A percentile compares a stretch with the other conserved stretches of the same genome.
Conservation (phyloP, 2,888 invertebrate genomes). For the Stenolophus ochropezus region DNA sequence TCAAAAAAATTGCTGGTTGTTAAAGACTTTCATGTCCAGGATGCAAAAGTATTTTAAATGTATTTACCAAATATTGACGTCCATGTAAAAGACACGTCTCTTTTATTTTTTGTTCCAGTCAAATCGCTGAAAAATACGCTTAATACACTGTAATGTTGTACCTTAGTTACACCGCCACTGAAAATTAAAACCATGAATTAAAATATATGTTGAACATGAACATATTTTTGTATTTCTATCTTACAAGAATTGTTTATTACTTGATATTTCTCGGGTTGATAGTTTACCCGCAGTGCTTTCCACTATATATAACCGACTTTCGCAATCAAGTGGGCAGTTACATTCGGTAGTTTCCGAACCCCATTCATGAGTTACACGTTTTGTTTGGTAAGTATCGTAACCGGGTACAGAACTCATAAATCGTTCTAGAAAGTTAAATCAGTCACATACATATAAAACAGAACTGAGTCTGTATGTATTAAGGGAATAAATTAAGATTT, state of each 20-base stretch:
- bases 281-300: slow-evolving; percentile 12
- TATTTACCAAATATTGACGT: slow-evolving; percentile 81
- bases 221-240: no score
- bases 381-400: slow-evolving; percentile 63
- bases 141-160: slow-evolving; percentile 76
- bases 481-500: no score
- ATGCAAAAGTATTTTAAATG: background rate
- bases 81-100: slow-evolving; percentile 82
- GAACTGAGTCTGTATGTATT: no score
- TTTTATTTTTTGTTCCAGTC: slow-evolving; percentile 80
- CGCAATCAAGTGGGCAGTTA: slow-evolving; percentile 79
- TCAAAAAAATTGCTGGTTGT: no score
- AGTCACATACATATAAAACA: no score
- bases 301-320: slow-evolving; percentile 70
- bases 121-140: slow-evolving; percentile 82
- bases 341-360: slow-evolving; percentile 68
- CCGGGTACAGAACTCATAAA: slow-evolving; percentile 72
- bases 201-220: no score
- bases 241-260: slow-evolving; percentile 25
- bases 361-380: slow-evolving; percentile 43
- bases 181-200: slow-evolving; percentile 52
- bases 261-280: slow-evolving; percentile 1
- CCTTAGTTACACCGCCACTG: slow-evolving; percentile 68
- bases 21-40: no score
- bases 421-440: slow-evolving; percentile 61